Conservation (phyloP, 2,888 invertebrate genomes). For the Serrognathus titanus region DNA sequence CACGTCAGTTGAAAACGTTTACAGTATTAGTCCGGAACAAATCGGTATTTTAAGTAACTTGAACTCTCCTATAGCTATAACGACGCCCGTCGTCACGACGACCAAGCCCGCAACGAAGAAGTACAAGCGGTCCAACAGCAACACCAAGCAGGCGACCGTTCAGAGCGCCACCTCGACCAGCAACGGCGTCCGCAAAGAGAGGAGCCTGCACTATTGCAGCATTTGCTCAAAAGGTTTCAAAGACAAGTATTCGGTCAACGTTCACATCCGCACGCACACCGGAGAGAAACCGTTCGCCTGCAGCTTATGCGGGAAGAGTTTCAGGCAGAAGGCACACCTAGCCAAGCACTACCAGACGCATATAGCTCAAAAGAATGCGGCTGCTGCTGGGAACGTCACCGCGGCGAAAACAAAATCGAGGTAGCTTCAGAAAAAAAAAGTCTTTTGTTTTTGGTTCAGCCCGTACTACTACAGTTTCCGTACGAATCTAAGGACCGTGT, state of each 20-base stretch:
- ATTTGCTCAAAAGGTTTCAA: conserved; percentile 93
- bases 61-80: conserved; percentile 45
- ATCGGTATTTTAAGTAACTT: conserved; percentile 45
- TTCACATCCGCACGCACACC: conserved; percentile 95
- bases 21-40: conserved; percentile 48
- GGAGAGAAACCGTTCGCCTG: conserved; percentile 98
- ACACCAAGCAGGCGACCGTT: conserved; percentile 37
- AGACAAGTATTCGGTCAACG: conserved; percentile 96
- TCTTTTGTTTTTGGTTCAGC: not conserved
- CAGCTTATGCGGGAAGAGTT: conserved; percentile 88
- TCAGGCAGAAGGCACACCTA: conserved; percentile 87
- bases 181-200: conserved; percentile 76
- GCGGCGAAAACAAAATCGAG: conserved; percentile 44
- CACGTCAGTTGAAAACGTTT: conserved; percentile 55
- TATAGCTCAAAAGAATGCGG: conserved; percentile 77
- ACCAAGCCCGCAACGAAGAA: conserved; percentile 65
- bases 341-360: conserved; percentile 93
- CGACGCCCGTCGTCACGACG: conserved; percentile 57
- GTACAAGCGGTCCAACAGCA: conserved; percentile 61
- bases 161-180: conserved; percentile 59
- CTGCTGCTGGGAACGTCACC: conserved; percentile 58
- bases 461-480: conserved; percentile 2
- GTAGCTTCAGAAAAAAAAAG: conserved; percentile 36
- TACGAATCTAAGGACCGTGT: too few relatives aligned
- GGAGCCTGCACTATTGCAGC: conserved; percentile 86